Conservation (phyloP, 1,140 invertebrate species). For the Nomia melanderi region DNA sequence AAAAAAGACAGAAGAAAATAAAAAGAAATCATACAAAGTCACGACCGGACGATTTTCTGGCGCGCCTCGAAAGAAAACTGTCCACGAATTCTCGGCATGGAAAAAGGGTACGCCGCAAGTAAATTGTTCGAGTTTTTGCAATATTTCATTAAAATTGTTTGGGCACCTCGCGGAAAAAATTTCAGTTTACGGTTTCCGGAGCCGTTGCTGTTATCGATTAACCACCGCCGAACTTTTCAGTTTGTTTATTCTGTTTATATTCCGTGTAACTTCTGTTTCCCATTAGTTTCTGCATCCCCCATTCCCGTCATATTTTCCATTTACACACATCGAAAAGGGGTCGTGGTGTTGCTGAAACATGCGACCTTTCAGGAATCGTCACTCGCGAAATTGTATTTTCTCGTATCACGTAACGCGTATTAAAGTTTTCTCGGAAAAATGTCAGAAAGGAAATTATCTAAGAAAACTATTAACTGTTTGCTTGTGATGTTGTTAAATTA, state of each 20-base stretch:
- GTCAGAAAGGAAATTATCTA: background rate
- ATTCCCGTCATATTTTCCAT: background rate
- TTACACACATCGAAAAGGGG: background rate
- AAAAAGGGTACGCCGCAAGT: background rate
- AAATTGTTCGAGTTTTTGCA: constrained; percentile 19
- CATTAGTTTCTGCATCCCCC: too few species aligned
- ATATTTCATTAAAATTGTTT: constrained; percentile 59
- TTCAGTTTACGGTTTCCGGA: background rate
- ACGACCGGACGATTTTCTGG: background rate
- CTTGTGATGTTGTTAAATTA: background rate
- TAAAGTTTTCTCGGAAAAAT: background rate
- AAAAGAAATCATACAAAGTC: too few species aligned
- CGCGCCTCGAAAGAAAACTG: background rate
- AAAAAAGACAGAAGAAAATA: background rate
- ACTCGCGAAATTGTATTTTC: background rate
- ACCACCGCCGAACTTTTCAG: background rate
- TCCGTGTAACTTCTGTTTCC: background rate
- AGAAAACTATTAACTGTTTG: too few species aligned
- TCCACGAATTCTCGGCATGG: background rate
- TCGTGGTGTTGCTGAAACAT: background rate
- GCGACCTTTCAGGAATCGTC: background rate
- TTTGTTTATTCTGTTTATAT: background rate
- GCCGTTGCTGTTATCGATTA: constrained; percentile 36
- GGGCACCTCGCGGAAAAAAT: constrained; percentile 8
- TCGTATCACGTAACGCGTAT: background rate